A percentile compares a stretch with the other conserved stretches of the same genome.
Conservation (phyloP, 2,113 vertebrate species). For the Buteo buteo region DNA sequence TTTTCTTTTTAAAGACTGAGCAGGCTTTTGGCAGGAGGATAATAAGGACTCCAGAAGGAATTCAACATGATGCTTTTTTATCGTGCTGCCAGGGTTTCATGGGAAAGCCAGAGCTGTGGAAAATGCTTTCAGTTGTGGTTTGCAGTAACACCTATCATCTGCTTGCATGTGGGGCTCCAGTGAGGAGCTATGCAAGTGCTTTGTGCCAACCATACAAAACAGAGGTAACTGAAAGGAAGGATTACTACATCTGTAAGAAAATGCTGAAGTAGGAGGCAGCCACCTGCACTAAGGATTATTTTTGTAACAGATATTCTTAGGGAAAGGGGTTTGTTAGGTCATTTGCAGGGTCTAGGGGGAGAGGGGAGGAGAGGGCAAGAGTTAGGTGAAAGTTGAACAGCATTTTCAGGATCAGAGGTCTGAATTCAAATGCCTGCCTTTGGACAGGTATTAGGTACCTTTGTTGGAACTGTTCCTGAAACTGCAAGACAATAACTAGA, state of each 20-base stretch:
- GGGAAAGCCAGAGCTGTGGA: not conserved
- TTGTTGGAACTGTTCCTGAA: not conserved
- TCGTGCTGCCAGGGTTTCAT: not conserved
- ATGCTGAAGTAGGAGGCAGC: not conserved
- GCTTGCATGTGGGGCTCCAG: not conserved
- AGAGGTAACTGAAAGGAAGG: not conserved
- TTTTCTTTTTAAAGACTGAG: not conserved
- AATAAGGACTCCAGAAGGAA: constrained; percentile 36
- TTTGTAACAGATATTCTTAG: not conserved
- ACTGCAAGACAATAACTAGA: not conserved
- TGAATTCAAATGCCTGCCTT: not conserved
- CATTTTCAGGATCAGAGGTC: not conserved
- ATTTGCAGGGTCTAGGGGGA: not conserved
- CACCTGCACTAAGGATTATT: not conserved
- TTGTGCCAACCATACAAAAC: not conserved
- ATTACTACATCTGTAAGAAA: not conserved
- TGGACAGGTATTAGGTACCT: not conserved
- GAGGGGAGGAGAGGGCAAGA: not conserved
- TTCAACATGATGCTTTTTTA: constrained; percentile 1
- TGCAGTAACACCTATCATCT: not conserved
- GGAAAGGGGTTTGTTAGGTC: not conserved
- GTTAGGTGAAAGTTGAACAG: not conserved
- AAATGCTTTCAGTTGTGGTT: not conserved
- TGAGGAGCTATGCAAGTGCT: not conserved
- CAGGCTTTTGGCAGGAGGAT: constrained; percentile 35